phyloP scores from a whole-genome alignment of 2,113 vertebrate genomes.

The Tautogolabrus adspersus region DNA sequence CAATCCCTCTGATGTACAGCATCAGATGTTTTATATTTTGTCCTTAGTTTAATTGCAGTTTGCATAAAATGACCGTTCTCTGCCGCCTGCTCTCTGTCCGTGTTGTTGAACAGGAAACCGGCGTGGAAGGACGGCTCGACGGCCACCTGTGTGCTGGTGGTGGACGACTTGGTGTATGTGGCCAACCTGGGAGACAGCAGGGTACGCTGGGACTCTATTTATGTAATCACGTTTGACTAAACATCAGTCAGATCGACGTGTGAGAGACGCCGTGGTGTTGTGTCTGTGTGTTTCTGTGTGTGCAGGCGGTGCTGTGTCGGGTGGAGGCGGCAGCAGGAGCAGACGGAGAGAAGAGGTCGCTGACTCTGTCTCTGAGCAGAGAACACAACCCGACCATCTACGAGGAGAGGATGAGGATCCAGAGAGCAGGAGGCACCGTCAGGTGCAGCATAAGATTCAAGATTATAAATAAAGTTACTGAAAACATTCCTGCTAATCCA shows the following conservation, averaged over 20 bases:
- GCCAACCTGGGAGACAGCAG: conserved; percentile 97
- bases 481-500: no score
- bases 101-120: conserved; percentile 87
- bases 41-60: no score
- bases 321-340: conserved; percentile 79
- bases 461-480: no score
- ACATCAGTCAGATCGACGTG: no score
- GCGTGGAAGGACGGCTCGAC: conserved; percentile 98
- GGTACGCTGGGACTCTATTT: conserved; percentile 76
- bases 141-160: conserved; percentile 92
- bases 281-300: conserved; percentile 11
- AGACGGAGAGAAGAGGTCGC: conserved; percentile 80
- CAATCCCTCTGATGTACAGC: no score
- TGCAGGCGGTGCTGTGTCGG: conserved; percentile 93
- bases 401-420: conserved; percentile 96
- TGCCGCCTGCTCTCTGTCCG: background rate
- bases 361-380: conserved; percentile 92
- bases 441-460: no score
- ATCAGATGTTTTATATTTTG: no score
- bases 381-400: conserved; percentile 98
- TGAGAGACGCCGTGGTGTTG: background rate
- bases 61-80: no score
- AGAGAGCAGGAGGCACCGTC: conserved; percentile 95
- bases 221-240: background rate
- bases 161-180: conserved; percentile 91